phyloP scores from a whole-genome alignment of 2,888 invertebrate genomes.

The Phaonia tiefii region DNA sequence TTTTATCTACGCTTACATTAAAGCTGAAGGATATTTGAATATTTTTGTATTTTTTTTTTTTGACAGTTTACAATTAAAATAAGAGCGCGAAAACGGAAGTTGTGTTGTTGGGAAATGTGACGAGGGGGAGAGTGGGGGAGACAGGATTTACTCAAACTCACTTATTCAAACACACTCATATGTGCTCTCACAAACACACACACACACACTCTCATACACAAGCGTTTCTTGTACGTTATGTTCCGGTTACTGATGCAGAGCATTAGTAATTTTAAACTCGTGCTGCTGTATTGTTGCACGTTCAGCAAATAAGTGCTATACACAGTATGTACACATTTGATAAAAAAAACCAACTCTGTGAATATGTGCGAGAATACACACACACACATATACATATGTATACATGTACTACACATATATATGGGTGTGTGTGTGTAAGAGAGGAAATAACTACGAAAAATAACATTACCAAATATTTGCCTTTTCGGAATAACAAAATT shows the following conservation, averaged over 20 bases:
- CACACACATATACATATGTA: no score
- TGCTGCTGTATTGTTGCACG: constrained; percentile 33
- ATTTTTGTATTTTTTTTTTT: no score
- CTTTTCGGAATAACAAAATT: no score
- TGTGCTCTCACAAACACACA: neutral
- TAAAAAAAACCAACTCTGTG: neutral
- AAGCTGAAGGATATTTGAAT: constrained; percentile 8
- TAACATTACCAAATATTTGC: no score
- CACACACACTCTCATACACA: neutral
- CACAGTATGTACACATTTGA: constrained; percentile 8
- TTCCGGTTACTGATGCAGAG: neutral
- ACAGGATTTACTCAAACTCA: no score
- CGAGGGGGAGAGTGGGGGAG: no score
- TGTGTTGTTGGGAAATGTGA: no score
- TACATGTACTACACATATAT: no score
- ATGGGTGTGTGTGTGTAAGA: no score
- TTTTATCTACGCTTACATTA: no score
- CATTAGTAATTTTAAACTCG: constrained; percentile 27
- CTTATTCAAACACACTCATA: neutral
- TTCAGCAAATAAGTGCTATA: constrained; percentile 47
- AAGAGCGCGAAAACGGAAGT: neutral
- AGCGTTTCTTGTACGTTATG: no score
- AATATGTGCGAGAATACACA: neutral
- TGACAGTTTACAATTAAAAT: neutral
- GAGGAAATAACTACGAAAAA: no score